These are phyloP conservation scores for Ovibos moschatus DNA, from an alignment of 2,113 vertebrate species.

Conservation along the genomic window DNA sequence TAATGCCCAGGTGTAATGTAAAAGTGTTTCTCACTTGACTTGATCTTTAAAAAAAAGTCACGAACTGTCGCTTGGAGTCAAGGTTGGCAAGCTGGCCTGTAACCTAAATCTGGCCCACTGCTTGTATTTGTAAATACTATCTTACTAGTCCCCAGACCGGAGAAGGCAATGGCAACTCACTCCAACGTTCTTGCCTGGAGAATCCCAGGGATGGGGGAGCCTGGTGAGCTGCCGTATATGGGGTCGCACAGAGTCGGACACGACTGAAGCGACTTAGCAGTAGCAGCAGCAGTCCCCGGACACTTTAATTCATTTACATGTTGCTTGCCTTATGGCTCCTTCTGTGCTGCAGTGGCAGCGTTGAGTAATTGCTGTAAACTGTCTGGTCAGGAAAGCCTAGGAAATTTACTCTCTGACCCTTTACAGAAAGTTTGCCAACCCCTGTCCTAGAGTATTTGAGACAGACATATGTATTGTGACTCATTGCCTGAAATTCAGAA, in stretches of 20 bases:
- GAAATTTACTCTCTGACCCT: not conserved
- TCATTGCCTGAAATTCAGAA: not conserved
- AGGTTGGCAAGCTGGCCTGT: not conserved
- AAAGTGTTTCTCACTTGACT: not conserved
- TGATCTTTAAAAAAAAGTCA: not conserved
- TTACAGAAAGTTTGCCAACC: not conserved
- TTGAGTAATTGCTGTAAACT: not conserved
- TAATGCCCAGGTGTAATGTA: not conserved
- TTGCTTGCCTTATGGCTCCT: not conserved
- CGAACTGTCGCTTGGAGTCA: not conserved
- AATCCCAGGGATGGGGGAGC: no score
- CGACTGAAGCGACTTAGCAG: no score
- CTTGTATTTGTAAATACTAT: not conserved
- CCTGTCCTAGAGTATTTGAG: not conserved
- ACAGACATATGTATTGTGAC: not conserved
- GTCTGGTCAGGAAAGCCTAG: not conserved
- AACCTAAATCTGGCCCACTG: not conserved
- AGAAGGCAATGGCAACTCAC: no score
- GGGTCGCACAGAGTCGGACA: no score
- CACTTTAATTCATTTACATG: not conserved
- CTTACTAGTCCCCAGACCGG: rapidly evolving
- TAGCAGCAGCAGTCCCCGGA: no score
- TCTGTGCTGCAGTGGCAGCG: not conserved
- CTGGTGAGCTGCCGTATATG: no score
- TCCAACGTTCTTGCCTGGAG: no score